Conservation (phyloP, 2,888 invertebrate genomes). For the Ormyrus thymus region DNA sequence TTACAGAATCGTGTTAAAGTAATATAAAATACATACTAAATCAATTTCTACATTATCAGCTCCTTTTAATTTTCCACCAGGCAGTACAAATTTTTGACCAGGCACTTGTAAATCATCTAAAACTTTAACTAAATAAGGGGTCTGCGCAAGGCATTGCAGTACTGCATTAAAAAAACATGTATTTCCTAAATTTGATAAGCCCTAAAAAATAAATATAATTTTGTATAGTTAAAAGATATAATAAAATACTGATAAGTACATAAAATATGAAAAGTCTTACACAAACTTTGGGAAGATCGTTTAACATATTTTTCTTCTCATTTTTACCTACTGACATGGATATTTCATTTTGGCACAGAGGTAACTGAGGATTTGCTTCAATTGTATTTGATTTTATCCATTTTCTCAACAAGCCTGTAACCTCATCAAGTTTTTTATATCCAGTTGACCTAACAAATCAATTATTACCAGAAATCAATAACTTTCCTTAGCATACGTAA, state of each 20-base stretch:
- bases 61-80: constrained; percentile 82
- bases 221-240: constrained; percentile 3
- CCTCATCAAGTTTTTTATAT: constrained; percentile 47
- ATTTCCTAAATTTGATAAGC: constrained; percentile 93
- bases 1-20: background rate
- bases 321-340: constrained; percentile 50
- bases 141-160: constrained; percentile 93
- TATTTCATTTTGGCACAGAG: constrained; percentile 49
- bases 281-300: constrained; percentile 64
- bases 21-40: constrained; percentile 66
- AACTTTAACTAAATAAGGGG: constrained; percentile 85
- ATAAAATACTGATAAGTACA: constrained; percentile 55
- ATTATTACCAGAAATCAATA: background rate
- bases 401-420: constrained; percentile 56
- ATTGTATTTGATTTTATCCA: constrained; percentile 27
- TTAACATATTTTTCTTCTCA: constrained; percentile 57
- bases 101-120: constrained; percentile 82
- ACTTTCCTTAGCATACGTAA: background rate
- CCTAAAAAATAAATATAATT: constrained; percentile 76
- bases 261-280: constrained; percentile 65
- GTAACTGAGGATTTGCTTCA: constrained; percentile 36
- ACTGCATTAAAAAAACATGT: constrained; percentile 99
- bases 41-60: constrained; percentile 76
- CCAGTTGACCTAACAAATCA: background rate
- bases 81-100: constrained; percentile 83